These are phyloP conservation scores for Otocyon megalotis DNA, from an alignment of 2,113 vertebrate species.

Conservation along the genomic window DNA sequence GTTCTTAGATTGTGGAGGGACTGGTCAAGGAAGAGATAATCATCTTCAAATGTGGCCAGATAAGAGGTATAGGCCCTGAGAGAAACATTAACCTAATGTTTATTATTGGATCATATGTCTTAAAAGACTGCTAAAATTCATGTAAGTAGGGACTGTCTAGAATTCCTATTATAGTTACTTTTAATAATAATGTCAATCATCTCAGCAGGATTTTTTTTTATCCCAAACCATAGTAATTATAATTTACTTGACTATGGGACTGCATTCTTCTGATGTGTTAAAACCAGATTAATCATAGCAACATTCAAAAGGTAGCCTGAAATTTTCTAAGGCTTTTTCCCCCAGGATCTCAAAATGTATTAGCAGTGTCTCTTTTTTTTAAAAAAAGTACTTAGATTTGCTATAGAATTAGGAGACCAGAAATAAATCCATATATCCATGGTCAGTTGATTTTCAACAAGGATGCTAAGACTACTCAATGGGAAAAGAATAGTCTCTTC, in stretches of 20 bases:
- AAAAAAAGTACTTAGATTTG: neutral
- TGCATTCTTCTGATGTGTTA: neutral
- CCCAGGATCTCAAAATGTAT: slow-evolving; percentile 10
- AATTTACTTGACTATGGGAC: neutral
- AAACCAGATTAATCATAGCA: slow-evolving; percentile 45
- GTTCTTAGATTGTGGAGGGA: neutral
- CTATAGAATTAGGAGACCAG: neutral
- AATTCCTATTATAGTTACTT: neutral
- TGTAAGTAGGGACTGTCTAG: neutral
- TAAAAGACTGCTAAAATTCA: slow-evolving; percentile 8
- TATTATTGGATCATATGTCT: neutral
- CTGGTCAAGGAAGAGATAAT: neutral
- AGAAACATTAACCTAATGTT: slow-evolving; percentile 1
- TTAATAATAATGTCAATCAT: neutral
- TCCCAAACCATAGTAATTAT: slow-evolving; percentile 5
- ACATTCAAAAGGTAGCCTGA: neutral
- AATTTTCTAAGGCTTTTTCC: slow-evolving; percentile 14
- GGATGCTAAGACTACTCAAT: neutral
- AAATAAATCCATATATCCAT: neutral
- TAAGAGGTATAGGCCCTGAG: neutral
- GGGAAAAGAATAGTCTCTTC: neutral
- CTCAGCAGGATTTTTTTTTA: slow-evolving; percentile 5
- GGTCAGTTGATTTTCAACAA: neutral
- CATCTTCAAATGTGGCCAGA: neutral
- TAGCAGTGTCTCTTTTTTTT: neutral